A percentile compares a stretch with the other conserved stretches of the same genome.
Conservation (phyloP, 2,113 vertebrate genomes). For the Lampris megalopsis region DNA sequence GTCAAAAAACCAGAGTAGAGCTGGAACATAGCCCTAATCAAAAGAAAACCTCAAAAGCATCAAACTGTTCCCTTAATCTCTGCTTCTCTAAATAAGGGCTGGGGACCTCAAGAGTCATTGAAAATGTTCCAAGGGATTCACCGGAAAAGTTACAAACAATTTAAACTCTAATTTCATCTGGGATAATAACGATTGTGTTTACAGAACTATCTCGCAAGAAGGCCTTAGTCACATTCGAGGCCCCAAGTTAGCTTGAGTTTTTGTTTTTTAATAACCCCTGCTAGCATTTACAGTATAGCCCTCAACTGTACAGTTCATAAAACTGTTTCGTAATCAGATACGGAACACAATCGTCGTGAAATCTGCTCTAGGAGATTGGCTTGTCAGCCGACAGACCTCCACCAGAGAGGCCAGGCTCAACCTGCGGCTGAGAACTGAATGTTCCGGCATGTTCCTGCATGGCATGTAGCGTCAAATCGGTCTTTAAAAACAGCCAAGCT, state of each 20-base stretch:
- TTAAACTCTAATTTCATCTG: too few relatives aligned
- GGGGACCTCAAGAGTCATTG: too few relatives aligned
- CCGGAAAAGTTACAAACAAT: too few relatives aligned
- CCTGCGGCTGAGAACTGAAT: slow-evolving; percentile 42
- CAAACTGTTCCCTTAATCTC: background rate
- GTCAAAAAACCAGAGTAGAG: background rate
- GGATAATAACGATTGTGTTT: too few relatives aligned
- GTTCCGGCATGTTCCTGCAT: slow-evolving; percentile 52
- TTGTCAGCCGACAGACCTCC: background rate
- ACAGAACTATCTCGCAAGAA: too few relatives aligned
- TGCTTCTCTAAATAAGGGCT: background rate
- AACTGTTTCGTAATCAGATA: background rate
- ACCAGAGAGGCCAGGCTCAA: slow-evolving; percentile 9
- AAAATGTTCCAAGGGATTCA: too few relatives aligned
- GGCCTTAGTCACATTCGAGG: too few relatives aligned
- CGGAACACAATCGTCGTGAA: background rate
- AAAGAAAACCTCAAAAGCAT: background rate
- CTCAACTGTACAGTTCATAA: too few relatives aligned
- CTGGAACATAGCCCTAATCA: background rate
- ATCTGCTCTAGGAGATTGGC: too few relatives aligned
- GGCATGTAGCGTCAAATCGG: slow-evolving; percentile 50
- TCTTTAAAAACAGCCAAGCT: slow-evolving; percentile 32
- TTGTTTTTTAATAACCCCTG: too few relatives aligned
- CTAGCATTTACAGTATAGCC: too few relatives aligned
- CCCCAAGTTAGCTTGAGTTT: too few relatives aligned